phyloP scores from a whole-genome alignment of 37 sponge, comb jelly and placozoan species.

The Ephydatia muelleri region DNA sequence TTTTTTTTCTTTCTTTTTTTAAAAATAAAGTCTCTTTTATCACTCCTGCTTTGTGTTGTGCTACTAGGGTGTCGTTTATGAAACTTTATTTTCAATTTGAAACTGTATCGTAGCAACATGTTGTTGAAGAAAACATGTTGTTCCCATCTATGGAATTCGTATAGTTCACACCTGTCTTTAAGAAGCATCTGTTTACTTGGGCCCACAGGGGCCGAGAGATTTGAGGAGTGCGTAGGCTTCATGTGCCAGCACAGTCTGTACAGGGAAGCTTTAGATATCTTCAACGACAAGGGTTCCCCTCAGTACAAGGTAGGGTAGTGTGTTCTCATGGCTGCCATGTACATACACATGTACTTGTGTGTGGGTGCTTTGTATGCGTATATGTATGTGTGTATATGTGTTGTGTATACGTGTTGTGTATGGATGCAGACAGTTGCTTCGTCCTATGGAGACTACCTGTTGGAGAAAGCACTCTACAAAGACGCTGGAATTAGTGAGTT shows the following conservation, averaged over 20 bases:
- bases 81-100: too few species aligned
- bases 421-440: constrained; percentile 47
- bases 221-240: constrained; percentile 76
- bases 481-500: constrained; percentile 77
- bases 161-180: too few species aligned
- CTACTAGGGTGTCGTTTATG: too few species aligned
- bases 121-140: too few species aligned
- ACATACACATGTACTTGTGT: neutral
- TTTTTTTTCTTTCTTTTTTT: too few species aligned
- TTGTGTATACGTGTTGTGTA: too few species aligned
- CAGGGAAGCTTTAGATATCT: constrained; percentile 52
- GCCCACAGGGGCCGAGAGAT: constrained; percentile 56
- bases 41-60: too few species aligned
- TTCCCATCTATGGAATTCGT: too few species aligned
- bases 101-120: too few species aligned
- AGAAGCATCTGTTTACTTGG: too few species aligned
- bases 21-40: too few species aligned
- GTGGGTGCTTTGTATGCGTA: neutral
- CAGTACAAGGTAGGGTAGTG: constrained; percentile 69
- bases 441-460: constrained; percentile 66
- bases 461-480: constrained; percentile 27
- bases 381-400: constrained; percentile 12
- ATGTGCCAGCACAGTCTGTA: constrained; percentile 74
- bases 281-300: constrained; percentile 12
- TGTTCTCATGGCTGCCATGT: too few species aligned